Percentiles rank a stretch among this genome's conserved stretches.
phyloP scores from a whole-genome alignment of 2,888 invertebrate genomes.

The Drosophila koepferae region DNA sequence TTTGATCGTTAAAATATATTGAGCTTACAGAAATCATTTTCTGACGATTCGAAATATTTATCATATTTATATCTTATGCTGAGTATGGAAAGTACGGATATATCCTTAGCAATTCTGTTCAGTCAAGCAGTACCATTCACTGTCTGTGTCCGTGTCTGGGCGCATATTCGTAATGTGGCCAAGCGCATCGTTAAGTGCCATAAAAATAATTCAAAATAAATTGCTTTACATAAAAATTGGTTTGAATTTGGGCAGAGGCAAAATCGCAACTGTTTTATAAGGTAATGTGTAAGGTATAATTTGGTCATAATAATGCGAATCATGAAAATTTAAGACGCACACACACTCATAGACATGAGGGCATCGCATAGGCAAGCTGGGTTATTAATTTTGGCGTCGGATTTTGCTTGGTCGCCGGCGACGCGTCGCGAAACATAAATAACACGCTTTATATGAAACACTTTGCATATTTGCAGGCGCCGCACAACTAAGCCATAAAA shows the following conservation, averaged over 20 bases:
- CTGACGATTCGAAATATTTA: no score
- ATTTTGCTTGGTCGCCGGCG: constrained; percentile 39
- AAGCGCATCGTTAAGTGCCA: constrained; percentile 83
- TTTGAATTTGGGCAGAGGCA: constrained; percentile 35
- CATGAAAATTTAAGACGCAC: constrained; percentile 76
- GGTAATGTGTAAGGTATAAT: constrained; percentile 80
- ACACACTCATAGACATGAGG: constrained; percentile 8
- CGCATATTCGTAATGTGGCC: constrained; percentile 38
- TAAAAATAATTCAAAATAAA: constrained; percentile 86
- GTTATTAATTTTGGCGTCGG: constrained; percentile 80
- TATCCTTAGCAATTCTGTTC: background rate
- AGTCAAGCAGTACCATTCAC: constrained; percentile 9
- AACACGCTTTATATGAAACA: constrained; percentile 70
- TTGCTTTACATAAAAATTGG: constrained; percentile 84
- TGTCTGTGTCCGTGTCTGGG: constrained; percentile 15
- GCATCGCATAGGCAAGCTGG: constrained; percentile 41
- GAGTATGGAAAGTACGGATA: background rate
- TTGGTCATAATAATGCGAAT: constrained; percentile 85
- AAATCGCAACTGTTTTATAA: constrained; percentile 70
- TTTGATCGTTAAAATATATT: no score
- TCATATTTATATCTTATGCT: background rate
- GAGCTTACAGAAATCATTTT: no score
- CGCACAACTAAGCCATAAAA: constrained; percentile 73
- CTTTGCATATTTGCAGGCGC: constrained; percentile 73
- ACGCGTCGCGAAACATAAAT: constrained; percentile 61